A percentile compares a stretch with the other conserved stretches of the same genome.
phyloP scores from a whole-genome alignment of 2,888 invertebrate genomes.

The Aphodius sticticus region DNA sequence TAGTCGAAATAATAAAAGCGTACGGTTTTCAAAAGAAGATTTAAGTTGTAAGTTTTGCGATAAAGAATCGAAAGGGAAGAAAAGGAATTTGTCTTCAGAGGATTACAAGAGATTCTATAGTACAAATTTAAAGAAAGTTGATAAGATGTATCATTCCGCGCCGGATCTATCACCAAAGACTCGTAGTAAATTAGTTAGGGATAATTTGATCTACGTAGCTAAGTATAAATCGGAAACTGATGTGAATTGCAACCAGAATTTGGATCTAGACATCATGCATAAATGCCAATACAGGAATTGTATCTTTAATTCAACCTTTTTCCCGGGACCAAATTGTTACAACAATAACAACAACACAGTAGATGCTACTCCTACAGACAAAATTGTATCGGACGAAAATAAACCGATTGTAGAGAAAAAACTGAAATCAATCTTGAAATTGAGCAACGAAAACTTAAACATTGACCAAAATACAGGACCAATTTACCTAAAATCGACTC shows the following conservation, averaged over 20 bases:
- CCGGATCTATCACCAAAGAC: conserved; percentile 53
- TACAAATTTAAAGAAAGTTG: conserved; percentile 42
- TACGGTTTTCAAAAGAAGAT: conserved; percentile 27
- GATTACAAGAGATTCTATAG: conserved; percentile 34
- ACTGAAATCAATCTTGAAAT: conserved; percentile 54
- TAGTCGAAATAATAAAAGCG: conserved; percentile 22
- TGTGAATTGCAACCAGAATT: conserved; percentile 39
- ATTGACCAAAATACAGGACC: conserved; percentile 48
- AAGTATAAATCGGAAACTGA: conserved; percentile 49
- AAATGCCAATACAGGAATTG: conserved; percentile 58
- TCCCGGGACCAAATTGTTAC: conserved; percentile 57
- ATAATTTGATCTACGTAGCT: conserved; percentile 36
- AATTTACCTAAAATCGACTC: conserved; percentile 47
- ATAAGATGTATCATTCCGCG: conserved; percentile 52
- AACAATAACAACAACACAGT: conserved; percentile 28
- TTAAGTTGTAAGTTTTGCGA: conserved; percentile 31
- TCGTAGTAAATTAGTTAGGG: conserved; percentile 35
- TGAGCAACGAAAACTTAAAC: conserved; percentile 49
- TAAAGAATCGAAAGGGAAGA: conserved; percentile 5
- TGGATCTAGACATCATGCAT: conserved; percentile 55
- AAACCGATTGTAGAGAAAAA: conserved; percentile 52
- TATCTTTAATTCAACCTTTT: conserved; percentile 57
- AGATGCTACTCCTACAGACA: background rate
- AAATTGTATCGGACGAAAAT: conserved; percentile 46
- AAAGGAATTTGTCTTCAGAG: conserved; percentile 32